Percentiles rank a stretch among this genome's conserved stretches.
Conservation (phyloP, 2,797 vertebrate genomes). For the Bradypodion ventrale region DNA sequence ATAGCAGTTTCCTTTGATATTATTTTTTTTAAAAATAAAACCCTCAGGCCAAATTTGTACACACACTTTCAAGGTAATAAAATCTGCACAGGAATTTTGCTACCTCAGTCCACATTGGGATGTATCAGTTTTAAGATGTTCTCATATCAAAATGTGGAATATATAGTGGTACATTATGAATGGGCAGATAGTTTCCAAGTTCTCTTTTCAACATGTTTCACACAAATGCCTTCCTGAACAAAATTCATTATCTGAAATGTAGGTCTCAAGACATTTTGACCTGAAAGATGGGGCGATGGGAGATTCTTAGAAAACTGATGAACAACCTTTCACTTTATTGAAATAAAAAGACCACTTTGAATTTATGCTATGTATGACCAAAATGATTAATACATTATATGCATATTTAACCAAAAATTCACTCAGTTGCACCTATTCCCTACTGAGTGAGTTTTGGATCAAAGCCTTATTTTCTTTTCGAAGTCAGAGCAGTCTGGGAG, state of each 20-base stretch:
- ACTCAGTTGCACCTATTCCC: too few relatives aligned
- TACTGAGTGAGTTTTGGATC: not conserved
- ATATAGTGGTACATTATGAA: not conserved
- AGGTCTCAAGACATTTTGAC: not conserved
- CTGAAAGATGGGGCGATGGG: not conserved
- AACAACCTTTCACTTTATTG: not conserved
- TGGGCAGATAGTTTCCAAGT: not conserved
- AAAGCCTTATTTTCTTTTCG: not conserved
- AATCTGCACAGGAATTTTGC: not conserved
- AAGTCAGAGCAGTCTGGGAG: not conserved
- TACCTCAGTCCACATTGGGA: not conserved
- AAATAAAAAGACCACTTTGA: not conserved
- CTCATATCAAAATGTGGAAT: not conserved
- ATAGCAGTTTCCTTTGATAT: not conserved
- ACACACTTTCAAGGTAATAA: not conserved
- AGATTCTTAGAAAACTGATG: not conserved
- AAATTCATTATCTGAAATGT: not conserved
- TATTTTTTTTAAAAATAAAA: not conserved
- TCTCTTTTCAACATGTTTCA: not conserved
- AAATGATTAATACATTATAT: not conserved
- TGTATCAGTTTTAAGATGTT: not conserved
- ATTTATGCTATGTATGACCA: not conserved
- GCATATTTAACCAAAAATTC: not conserved
- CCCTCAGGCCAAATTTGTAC: not conserved
- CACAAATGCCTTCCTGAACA: not conserved